A percentile compares a stretch with the other conserved stretches of the same genome.
These are phyloP conservation scores for Poecilia picta DNA, from an alignment of 2,797 vertebrate species.

Conservation along the genomic window DNA sequence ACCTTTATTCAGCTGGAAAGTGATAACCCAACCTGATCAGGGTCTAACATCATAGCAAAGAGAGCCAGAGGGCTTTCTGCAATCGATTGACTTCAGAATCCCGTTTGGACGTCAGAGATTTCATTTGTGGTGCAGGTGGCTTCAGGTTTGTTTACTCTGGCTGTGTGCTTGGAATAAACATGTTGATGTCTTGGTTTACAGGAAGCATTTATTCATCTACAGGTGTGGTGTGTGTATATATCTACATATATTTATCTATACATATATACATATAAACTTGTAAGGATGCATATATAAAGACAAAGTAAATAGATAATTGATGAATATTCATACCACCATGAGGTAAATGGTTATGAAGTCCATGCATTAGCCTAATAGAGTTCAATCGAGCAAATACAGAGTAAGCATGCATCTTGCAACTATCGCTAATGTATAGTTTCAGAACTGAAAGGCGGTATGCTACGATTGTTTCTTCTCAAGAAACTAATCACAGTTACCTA, in stretches of 20 bases:
- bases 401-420: conserved; percentile 39
- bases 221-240: neutral
- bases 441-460: conserved; percentile 24
- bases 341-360: conserved; percentile 19
- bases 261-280: neutral
- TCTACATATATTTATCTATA: neutral
- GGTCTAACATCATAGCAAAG: conserved; percentile 38
- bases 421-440: conserved; percentile 34
- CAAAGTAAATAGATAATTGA: neutral
- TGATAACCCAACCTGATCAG: conserved; percentile 61
- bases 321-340: conserved; percentile 4
- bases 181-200: neutral
- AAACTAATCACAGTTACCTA: conserved; percentile 45
- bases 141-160: conserved; percentile 22
- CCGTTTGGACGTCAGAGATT: conserved; percentile 44
- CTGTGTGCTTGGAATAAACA: conserved; percentile 16
- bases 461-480: conserved; percentile 46
- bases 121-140: conserved; percentile 31
- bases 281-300: neutral
- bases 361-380: conserved; percentile 20
- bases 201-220: neutral
- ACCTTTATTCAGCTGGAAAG: conserved; percentile 55
- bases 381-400: conserved; percentile 16
- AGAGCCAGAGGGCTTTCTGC: conserved; percentile 47
- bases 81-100: conserved; percentile 61